Evolutionary conservation across 2,888 invertebrate species (phyloP).

Genomic region (Catotricha subobsoleta): DNA sequence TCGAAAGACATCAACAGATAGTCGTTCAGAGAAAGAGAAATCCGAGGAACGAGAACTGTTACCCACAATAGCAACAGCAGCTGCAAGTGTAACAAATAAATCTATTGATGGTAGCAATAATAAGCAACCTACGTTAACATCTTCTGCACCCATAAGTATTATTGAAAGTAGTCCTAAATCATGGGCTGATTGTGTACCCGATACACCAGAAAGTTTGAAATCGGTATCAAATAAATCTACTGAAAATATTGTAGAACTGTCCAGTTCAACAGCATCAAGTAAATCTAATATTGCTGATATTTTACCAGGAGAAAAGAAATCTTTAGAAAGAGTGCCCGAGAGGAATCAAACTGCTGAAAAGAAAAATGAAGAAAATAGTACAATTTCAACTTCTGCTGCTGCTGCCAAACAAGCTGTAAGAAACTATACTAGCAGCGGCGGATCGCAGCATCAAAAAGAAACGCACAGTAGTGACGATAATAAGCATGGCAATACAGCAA

Average conservation of each 20-base stretch:
- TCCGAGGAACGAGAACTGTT: constrained; percentile 13
- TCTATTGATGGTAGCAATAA: constrained; percentile 1
- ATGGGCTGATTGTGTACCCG: constrained; percentile 9
- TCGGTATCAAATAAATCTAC: constrained; percentile 1
- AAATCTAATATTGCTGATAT: background rate
- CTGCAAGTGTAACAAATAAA: constrained; percentile 3
- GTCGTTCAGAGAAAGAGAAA: constrained; percentile 4
- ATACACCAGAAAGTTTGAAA: constrained; percentile 3
- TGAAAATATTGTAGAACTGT: constrained; percentile 1
- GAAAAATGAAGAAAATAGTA: constrained; percentile 11
- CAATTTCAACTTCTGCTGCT: constrained; percentile 14
- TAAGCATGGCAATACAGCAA: constrained; percentile 1
- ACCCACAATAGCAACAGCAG: background rate
- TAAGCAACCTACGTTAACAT: background rate
- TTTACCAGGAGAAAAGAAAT: constrained; percentile 4
- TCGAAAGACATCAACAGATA: constrained; percentile 12
- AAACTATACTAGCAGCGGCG: constrained; percentile 11
- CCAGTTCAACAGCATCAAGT: background rate
- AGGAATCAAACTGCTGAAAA: background rate
- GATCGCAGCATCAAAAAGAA: constrained; percentile 7
- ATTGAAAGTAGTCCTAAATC: constrained; percentile 6
- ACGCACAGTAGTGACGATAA: constrained; percentile 11
- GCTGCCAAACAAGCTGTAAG: background rate
- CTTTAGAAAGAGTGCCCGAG: background rate
- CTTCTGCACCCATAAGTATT: background rate